Evolutionary conservation across 2,888 invertebrate species (phyloP), one percentile per base, ranked within the genome.

Genomic region (Terebella lapidaria): DNA sequence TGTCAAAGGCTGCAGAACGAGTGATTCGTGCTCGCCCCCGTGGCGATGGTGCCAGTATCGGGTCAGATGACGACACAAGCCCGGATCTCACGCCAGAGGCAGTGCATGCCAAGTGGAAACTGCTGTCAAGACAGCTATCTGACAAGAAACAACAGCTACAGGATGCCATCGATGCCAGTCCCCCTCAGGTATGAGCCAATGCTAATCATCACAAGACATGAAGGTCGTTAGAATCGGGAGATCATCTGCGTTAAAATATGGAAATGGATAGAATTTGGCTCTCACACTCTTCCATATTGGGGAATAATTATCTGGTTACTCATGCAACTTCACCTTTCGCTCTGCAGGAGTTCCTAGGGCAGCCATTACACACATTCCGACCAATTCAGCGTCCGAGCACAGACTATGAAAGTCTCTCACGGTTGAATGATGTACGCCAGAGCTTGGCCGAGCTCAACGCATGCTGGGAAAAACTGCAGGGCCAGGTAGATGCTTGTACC

Each of bases 101-200:
- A 5, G 57, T 76, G 3, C 66, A 70, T 25, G 61, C 65, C 4
- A 61, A 68, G 24, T 76, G 75, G 75, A 66, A 73, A 62, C 56
- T 62, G 15, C 60, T 76, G 27, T 65, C 69, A 27, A 60, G 61
- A 58, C 70, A 71, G 46, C 63, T 75, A 29, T 67, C 67, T 20
- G 65, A 70, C 56, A 74, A 71, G 58, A 74, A 70, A 55, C 56
- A n/a, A 2, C 62, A 59, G 27, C 30, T 62, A 24, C 59, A 70
- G 18, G 66, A 71, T 25, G 63, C 72, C n/a, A 69, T 73, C 53
- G 71, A 70, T 3, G n/a, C 15, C 4, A 30, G 18, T n/a, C n/a
- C 28, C 35, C 57, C 61, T 18, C 3, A 26, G 55, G 58, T 58
- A n/a, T n/a, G n/a, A n/a, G n/a, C n/a, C n/a, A 35, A 35, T 35